Evolutionary conservation across 2,888 invertebrate genomes (phyloP).

Genomic region (Tethea ocularis): DNA sequence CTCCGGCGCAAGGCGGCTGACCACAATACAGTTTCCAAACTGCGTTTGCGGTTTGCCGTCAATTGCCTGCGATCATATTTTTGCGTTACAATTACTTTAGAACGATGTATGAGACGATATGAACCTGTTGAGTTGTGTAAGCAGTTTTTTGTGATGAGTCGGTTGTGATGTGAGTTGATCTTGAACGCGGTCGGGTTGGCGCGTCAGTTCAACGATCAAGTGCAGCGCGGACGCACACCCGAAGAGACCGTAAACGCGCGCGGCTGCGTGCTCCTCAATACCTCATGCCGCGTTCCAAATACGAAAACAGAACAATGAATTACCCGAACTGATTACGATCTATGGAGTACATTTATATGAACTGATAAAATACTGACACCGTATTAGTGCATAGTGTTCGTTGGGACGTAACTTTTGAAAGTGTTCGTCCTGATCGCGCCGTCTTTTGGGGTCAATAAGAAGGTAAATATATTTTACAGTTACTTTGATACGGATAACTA

Average conservation of each 20-base stretch:
- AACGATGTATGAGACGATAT: conserved; percentile 41
- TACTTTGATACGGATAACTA: conserved; percentile 25
- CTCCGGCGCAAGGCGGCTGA: conserved; percentile 48
- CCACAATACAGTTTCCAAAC: conserved; percentile 68
- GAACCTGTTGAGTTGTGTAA: conserved; percentile 51
- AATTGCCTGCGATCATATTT: conserved; percentile 60
- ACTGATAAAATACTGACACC: conserved; percentile 33
- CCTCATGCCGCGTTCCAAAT: conserved; percentile 46
- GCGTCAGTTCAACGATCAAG: conserved; percentile 77
- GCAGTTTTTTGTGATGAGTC: conserved; percentile 21
- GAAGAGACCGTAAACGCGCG: conserved; percentile 58
- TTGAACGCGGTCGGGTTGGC: conserved; percentile 51
- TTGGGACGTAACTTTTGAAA: conserved; percentile 46
- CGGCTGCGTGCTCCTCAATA: conserved; percentile 53
- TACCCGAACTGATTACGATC: conserved; percentile 29
- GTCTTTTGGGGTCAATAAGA: conserved; percentile 56
- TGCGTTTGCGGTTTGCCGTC: conserved; percentile 67
- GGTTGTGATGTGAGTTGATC: conserved; percentile 14
- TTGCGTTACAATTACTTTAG: conserved; percentile 56
- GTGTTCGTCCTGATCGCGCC: conserved; percentile 39
- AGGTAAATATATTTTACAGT: conserved; percentile 64
- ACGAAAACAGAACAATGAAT: conserved; percentile 47
- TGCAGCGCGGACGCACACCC: conserved; percentile 74
- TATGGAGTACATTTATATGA: conserved; percentile 38
- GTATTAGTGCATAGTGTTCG: conserved; percentile 59